Conservation (phyloP, 2,888 invertebrate genomes). For the Meghimatium bilineatum region DNA sequence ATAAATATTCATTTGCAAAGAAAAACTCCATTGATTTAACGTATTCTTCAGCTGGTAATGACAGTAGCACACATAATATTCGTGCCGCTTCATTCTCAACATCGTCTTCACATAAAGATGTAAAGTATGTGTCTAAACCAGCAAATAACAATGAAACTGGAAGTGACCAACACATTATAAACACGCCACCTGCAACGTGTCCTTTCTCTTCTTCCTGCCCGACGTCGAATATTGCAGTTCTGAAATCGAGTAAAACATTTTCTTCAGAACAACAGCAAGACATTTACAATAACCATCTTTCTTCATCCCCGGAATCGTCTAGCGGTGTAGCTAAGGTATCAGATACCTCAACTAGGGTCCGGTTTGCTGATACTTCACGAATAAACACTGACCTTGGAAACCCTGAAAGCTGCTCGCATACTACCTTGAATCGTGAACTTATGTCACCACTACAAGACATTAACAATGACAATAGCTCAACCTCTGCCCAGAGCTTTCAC, state of each 20-base stretch:
- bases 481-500: neutral
- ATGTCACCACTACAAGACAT: neutral
- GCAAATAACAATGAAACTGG: neutral
- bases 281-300: neutral
- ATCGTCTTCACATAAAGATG: neutral
- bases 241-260: too few relatives aligned
- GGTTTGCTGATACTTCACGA: neutral
- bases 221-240: neutral
- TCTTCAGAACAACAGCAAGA: neutral
- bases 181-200: too few relatives aligned
- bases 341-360: neutral
- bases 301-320: neutral
- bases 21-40: constrained; percentile 8
- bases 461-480: constrained; percentile 5
- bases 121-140: neutral
- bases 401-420: neutral
- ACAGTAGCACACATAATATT: neutral
- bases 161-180: neutral
- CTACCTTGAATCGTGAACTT: neutral
- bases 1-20: neutral
- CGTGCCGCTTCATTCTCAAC: neutral
- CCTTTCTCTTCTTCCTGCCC: too few relatives aligned
- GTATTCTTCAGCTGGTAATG: constrained; percentile 2
- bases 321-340: neutral
- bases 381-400: neutral